Percentiles rank a stretch among this genome's conserved stretches.
These are phyloP conservation scores for Dicycla oo DNA, from an alignment of 2,888 invertebrate species.

Conservation along the genomic window DNA sequence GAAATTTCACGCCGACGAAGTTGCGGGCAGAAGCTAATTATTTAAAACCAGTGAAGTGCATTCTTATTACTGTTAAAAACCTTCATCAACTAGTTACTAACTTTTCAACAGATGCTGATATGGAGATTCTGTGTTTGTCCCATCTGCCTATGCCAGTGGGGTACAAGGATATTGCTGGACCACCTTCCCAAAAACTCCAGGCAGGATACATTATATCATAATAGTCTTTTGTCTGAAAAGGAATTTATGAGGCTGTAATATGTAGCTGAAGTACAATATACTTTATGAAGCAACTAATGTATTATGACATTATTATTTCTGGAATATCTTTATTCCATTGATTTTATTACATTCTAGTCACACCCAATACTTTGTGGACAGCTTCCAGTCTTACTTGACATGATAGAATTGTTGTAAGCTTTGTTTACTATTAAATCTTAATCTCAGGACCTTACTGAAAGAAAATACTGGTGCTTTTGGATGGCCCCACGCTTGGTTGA, in stretches of 20 bases:
- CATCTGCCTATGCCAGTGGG: constrained; percentile 98
- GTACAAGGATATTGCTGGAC: constrained; percentile 98
- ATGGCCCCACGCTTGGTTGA: constrained; percentile 91
- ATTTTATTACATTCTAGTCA: neutral
- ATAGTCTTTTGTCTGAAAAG: constrained; percentile 92
- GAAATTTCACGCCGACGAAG: no score
- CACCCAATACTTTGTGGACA: neutral
- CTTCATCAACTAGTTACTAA: constrained; percentile 64
- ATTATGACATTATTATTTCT: neutral
- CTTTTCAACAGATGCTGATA: constrained; percentile 92
- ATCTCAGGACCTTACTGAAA: constrained; percentile 95
- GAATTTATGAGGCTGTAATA: neutral
- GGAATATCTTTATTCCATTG: neutral
- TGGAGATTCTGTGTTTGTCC: constrained; percentile 95
- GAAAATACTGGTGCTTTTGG: constrained; percentile 96
- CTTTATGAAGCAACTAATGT: neutral
- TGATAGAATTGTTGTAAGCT: neutral
- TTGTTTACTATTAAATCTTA: constrained; percentile 20
- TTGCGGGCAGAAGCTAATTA: no score
- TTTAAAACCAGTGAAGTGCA: neutral
- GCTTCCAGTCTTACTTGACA: neutral
- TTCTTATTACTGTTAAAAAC: neutral
- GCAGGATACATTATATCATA: constrained; percentile 98
- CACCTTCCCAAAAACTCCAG: constrained; percentile 99
- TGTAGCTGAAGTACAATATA: neutral